phyloP scores from a whole-genome alignment of 1,140 invertebrate species.

The Leguminivora glycinivorella region DNA sequence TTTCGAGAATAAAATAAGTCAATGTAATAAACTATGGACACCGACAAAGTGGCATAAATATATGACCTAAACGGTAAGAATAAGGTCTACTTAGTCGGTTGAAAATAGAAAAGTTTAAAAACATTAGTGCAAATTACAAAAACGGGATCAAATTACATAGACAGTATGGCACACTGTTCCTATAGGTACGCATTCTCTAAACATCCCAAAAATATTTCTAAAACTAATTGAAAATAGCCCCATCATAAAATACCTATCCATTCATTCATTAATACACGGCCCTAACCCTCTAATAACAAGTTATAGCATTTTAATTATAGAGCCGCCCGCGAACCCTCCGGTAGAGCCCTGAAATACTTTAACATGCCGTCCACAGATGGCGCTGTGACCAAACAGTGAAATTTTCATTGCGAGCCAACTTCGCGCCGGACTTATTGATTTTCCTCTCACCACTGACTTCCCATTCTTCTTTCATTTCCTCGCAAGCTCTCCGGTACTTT shows the following conservation, averaged over 20 bases:
- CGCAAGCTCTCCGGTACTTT: constrained; percentile 32
- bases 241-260: neutral
- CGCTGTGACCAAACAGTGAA: constrained; percentile 7
- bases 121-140: too few relatives aligned
- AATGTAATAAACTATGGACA: too few relatives aligned
- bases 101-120: too few relatives aligned
- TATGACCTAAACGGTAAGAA: too few relatives aligned
- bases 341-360: neutral
- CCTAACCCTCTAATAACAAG: neutral
- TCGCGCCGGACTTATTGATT: constrained; percentile 46
- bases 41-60: too few relatives aligned
- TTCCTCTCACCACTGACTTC: constrained; percentile 35
- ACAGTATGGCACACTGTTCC: too few relatives aligned
- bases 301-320: neutral
- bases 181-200: too few relatives aligned
- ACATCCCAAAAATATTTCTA: neutral
- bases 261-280: neutral
- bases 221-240: neutral
- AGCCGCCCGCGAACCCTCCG: neutral
- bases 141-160: too few relatives aligned
- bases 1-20: too few relatives aligned
- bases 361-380: constrained; percentile 34
- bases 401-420: constrained; percentile 21
- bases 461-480: constrained; percentile 33
- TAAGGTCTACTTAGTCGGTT: too few relatives aligned